Evolutionary conservation across 2,797 vertebrate species (phyloP), one percentile per base, ranked within the genome.

Genomic region (Myiotriccus ornatus): DNA sequence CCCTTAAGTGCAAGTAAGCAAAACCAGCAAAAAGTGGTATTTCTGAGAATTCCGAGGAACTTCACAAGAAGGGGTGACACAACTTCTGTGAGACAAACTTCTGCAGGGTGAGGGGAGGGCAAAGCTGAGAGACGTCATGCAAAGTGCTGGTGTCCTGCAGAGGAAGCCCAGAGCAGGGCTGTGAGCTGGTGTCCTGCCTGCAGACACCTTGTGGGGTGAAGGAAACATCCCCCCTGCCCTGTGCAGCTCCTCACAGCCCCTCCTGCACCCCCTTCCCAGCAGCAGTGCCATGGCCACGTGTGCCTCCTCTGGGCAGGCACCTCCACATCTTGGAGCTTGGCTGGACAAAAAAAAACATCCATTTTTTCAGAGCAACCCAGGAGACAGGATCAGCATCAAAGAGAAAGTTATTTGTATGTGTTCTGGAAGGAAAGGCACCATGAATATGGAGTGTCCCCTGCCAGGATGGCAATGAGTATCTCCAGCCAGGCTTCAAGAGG

Each of bases 261-360:
- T 30, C 10, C 75, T 22, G 22, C 1, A 6, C 2, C 23, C 23
- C 14, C 19, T 41, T 52, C 44, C 14, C 44, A 28, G 55, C 59
- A 34, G 23, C 41, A 81, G 9, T 7, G 44, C 30, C 74, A 25
- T 0, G 0, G 25, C 19, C 50, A 2, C 0, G 1, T 0, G 2
- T 52, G 59, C n/a, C 46, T 69, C 25, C 44, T 70, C 46, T 3
- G 10, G 5, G 35, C 24, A 19, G 39, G 22, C 15, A 47, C 8
- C 27, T 64, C 34, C 50, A 15, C 13, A 14, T 18, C 39, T 12
- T 6, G 1, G 3, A 46, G 28, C 16, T 74, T 57, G 52, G 22
- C 65, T 50, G 70, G 60, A 35, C 25, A 11, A 22, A 60, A 56
- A 56, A 1, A 49, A 1, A 0, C 12, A 15, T 9, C 28, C 14